Evolutionary conservation across 2,113 vertebrate genomes (phyloP).

Genomic region (Semnopithecus entellus): DNA sequence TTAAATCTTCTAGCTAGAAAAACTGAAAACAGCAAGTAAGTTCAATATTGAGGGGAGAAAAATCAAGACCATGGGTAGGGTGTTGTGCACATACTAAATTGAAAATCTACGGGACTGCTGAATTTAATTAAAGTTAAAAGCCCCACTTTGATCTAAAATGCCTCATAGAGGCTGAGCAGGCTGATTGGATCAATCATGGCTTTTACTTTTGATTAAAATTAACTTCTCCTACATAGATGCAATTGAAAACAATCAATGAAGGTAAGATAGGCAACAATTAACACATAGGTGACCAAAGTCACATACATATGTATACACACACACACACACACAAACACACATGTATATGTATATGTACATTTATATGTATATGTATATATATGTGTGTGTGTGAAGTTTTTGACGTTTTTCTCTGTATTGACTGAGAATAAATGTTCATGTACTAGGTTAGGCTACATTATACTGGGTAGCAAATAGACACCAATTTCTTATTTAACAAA

Average conservation of each 20-base stretch:
- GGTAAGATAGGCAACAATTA: background rate
- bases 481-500: background rate
- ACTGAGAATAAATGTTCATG: background rate
- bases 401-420: background rate
- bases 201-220: conserved; percentile 61
- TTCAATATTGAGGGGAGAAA: background rate
- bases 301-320: background rate
- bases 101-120: background rate
- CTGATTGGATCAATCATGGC: conserved; percentile 41
- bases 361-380: too few species aligned
- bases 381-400: background rate
- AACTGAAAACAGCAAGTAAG: background rate
- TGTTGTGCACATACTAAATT: background rate
- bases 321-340: background rate
- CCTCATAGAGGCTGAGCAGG: background rate
- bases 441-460: background rate
- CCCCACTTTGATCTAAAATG: conserved; percentile 8
- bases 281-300: background rate
- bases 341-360: background rate
- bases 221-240: background rate
- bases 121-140: conserved; percentile 56
- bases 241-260: conserved; percentile 18
- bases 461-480: background rate
- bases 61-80: background rate
- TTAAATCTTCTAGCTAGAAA: background rate